Evolutionary conservation across 2,113 vertebrate genomes (phyloP).

Genomic region (Ptilonorhynchus violaceus): DNA sequence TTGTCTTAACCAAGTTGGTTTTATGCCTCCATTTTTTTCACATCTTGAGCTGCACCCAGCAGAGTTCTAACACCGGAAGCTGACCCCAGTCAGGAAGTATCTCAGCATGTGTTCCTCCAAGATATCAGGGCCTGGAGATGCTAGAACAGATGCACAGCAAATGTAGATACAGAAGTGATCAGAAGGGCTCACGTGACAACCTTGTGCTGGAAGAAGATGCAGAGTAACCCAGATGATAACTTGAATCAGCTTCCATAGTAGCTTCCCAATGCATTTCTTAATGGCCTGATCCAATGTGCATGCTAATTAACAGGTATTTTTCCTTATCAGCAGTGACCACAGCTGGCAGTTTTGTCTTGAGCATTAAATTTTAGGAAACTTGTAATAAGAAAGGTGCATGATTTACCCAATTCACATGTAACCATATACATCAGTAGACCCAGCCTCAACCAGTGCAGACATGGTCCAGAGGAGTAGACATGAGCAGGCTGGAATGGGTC

Average conservation of each 20-base stretch:
- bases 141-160: slow-evolving; percentile 14
- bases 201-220: background rate
- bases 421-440: background rate
- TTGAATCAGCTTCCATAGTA: background rate
- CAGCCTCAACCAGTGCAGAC: background rate
- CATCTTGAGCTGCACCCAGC: background rate
- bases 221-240: background rate
- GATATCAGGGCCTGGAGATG: background rate
- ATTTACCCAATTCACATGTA: background rate
- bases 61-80: background rate
- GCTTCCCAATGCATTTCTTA: background rate
- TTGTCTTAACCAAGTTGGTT: background rate
- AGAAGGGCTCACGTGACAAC: background rate
- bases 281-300: background rate
- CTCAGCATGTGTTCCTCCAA: background rate
- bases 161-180: slow-evolving; percentile 7
- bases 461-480: background rate
- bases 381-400: background rate
- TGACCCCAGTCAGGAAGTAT: slow-evolving; percentile 14
- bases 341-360: background rate
- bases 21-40: background rate
- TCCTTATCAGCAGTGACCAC: background rate
- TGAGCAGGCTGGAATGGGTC: background rate
- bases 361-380: background rate
- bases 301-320: background rate